Base-by-base conservation (phyloP, 2,797 vertebrate species). In the Alosa sapidissima region DNA sequence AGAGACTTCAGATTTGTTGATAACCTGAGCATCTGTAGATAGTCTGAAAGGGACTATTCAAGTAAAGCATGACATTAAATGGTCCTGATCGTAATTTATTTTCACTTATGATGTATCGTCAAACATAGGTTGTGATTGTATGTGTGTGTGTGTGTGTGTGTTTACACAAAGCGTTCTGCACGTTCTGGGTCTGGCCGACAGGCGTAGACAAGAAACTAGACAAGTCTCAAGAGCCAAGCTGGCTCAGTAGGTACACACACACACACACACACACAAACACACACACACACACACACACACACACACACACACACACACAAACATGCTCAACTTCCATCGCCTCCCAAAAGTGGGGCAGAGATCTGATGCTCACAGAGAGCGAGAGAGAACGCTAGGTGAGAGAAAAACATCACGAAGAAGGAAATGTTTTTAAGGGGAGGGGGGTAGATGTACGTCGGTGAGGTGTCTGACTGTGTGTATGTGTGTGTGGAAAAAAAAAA, bases 301-400 rank as follows among this genome's bases (percentile, higher is more conserved):
- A 47, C 16, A 47, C 16, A 47, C 72, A 78, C 72, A 78, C 72
- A 75, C 68, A 45, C 36, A 45, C 14, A 75, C 68, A 45, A 13
- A 45, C 36, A 45, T 9, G 16, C 28, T 68, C 21, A 72, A 65
- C 65, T 84, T 51, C 62, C 60, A 85, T 65, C 84, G 88, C 86
- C 88, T n/a, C 68, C 51, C 68, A 75, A 84, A 82, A 89, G 86
- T 91, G 81, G 83, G 81, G 83, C 85, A 87, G 14, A 75, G 86
- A 2, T 78, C 41, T 81, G 58, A 83, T 85, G 41, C 36, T 81
- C 82, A 83, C 9, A 78, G n/a, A 83, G 49, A 49, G 60, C 19
- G 41, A 45, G 24, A 33, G 72, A 51, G 65, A 68, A 75, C 45
- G 33, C 49, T 45, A 75, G 47, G 60, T 49, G 62, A 49, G 36